phyloP scores from a whole-genome alignment of 92 coral and sea anemone genomes.

The Actinostola sp. region DNA sequence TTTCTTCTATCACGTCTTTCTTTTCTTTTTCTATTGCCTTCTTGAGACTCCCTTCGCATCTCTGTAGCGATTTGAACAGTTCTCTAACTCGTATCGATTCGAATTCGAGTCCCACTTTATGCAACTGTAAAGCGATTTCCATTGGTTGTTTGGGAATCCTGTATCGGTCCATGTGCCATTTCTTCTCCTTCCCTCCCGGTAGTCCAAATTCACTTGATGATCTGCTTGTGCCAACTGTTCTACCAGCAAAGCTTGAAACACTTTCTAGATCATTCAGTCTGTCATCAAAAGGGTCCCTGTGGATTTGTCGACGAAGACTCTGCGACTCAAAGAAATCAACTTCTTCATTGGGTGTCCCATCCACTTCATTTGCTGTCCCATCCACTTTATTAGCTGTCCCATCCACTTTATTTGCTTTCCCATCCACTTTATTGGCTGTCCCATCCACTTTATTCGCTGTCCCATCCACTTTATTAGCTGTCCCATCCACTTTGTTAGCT shows the following conservation, averaged over 20 bases:
- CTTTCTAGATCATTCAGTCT: slow-evolving; percentile 16
- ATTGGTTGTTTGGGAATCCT: slow-evolving; percentile 41
- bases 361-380: no score
- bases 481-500: no score
- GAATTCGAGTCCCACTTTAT: slow-evolving; percentile 25
- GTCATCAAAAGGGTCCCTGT: slow-evolving; percentile 2
- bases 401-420: no score
- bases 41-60: slow-evolving; percentile 33
- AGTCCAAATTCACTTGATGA: not conserved
- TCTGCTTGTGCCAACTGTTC: slow-evolving; percentile 12
- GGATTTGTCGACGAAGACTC: slow-evolving; percentile 2
- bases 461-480: no score
- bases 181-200: slow-evolving; percentile 22
- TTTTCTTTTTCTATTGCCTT: slow-evolving; percentile 42
- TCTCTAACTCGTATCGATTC: slow-evolving; percentile 45
- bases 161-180: slow-evolving; percentile 27
- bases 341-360: not conserved
- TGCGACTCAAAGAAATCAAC: slow-evolving; percentile 4
- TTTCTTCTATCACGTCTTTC: slow-evolving; percentile 43
- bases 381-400: not conserved
- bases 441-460: no score
- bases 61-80: slow-evolving; percentile 15
- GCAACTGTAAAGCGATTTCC: slow-evolving; percentile 32
- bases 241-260: slow-evolving; percentile 11
- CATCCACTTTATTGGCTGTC: no score